Conservation (phyloP, 2,888 invertebrate genomes). For the Mesoligia furuncula region DNA sequence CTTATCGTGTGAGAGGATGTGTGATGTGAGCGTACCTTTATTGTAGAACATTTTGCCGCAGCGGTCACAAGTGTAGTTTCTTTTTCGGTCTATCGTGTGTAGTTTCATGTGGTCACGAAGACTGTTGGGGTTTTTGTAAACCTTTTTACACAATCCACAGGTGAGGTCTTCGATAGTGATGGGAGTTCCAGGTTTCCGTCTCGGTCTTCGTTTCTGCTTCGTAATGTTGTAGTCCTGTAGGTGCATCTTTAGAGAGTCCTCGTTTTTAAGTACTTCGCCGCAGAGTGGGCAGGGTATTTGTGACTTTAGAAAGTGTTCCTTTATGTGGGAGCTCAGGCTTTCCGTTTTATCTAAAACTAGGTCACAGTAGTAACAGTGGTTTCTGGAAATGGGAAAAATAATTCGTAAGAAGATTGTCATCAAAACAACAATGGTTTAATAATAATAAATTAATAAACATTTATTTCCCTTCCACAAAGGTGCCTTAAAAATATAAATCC, state of each 20-base stretch:
- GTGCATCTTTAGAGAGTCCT: conserved; percentile 77
- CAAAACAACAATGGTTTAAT: neutral
- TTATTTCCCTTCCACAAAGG: too few species aligned
- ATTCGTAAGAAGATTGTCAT: neutral
- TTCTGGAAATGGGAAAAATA: conserved; percentile 70
- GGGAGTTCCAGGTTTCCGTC: conserved; percentile 82
- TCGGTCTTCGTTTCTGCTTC: conserved; percentile 77
- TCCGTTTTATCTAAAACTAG: conserved; percentile 65
- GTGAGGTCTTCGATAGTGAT: conserved; percentile 84
- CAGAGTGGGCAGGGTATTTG: conserved; percentile 78
- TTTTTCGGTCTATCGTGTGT: conserved; percentile 86
- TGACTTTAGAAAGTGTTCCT: conserved; percentile 75
- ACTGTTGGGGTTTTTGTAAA: conserved; percentile 81
- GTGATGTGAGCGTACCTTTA: conserved; percentile 85
- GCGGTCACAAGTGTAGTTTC: conserved; percentile 85
- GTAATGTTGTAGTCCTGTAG: conserved; percentile 74
- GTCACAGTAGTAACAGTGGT: conserved; percentile 79
- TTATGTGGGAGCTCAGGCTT: conserved; percentile 70
- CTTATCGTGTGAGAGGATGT: conserved; percentile 86
- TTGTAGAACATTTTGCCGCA: conserved; percentile 87
- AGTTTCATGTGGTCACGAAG: conserved; percentile 90
- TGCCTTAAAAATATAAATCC: too few species aligned
- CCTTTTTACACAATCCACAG: conserved; percentile 82
- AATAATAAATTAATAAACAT: too few species aligned
- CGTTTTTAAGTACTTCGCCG: conserved; percentile 81